These are phyloP conservation scores for Plotosus lineatus DNA, from an alignment of 2,113 vertebrate genomes.

Conservation along the genomic window DNA sequence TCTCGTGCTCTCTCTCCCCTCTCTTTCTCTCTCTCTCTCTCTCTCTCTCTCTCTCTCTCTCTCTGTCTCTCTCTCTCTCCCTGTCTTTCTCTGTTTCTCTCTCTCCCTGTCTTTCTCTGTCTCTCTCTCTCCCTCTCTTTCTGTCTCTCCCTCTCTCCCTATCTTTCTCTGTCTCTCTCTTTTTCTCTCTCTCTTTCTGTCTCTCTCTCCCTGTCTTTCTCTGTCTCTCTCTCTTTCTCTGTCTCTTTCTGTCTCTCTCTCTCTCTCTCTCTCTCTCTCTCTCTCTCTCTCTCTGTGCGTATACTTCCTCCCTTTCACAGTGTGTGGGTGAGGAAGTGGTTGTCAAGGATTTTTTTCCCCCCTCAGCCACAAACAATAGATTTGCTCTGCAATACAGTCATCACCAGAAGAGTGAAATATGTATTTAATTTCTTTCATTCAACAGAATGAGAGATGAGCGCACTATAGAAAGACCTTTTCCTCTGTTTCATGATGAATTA, in stretches of 20 bases:
- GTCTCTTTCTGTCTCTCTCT: neutral
- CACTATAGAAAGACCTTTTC: neutral
- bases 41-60: neutral
- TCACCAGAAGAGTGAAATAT: constrained; percentile 57
- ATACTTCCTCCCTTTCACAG: constrained; percentile 23
- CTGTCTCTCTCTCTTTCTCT: constrained; percentile 44
- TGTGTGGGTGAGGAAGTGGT: constrained; percentile 53
- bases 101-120: constrained; percentile 23
- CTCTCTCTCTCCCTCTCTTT: constrained; percentile 40
- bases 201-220: neutral
- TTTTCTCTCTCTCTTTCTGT: neutral
- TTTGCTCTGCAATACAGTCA: constrained; percentile 56
- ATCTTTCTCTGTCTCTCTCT: constrained; percentile 33
- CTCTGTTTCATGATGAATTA: neutral
- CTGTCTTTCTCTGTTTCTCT: constrained; percentile 45
- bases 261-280: neutral
- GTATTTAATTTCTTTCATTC: constrained; percentile 12
- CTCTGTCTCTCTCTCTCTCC: constrained; percentile 28
- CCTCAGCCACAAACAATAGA: constrained; percentile 60
- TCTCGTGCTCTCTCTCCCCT: constrained; percentile 46
- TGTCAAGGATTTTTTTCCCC: constrained; percentile 52
- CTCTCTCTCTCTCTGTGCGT: constrained; percentile 33
- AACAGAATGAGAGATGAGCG: neutral
- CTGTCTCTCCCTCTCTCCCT: too few species aligned
- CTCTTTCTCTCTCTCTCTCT: constrained; percentile 2